A percentile compares a stretch with the other conserved stretches of the same genome.
phyloP scores from a whole-genome alignment of 2,888 invertebrate species.

The Anarsia innoxiella region DNA sequence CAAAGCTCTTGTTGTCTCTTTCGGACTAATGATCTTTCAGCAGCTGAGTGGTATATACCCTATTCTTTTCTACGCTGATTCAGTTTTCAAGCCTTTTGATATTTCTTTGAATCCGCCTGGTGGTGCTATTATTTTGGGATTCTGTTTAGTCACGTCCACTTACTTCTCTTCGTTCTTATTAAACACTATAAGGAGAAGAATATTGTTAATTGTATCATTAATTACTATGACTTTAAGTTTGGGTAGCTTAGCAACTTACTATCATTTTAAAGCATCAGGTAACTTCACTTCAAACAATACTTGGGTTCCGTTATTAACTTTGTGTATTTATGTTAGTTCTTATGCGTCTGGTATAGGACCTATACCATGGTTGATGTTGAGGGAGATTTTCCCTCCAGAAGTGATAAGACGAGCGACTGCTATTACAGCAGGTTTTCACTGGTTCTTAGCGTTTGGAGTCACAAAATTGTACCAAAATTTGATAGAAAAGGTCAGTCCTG shows the following conservation, averaged over 20 bases:
- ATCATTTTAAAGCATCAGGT: constrained; percentile 47
- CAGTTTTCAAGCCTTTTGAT: constrained; percentile 69
- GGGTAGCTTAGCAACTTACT: constrained; percentile 64
- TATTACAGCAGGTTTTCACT: constrained; percentile 80
- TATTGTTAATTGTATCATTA: constrained; percentile 77
- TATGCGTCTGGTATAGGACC: constrained; percentile 82
- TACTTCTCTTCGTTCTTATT: constrained; percentile 73
- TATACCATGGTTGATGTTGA: constrained; percentile 82
- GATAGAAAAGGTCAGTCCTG: constrained; percentile 66
- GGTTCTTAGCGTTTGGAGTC: constrained; percentile 80
- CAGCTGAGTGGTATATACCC: constrained; percentile 78
- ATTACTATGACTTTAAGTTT: constrained; percentile 72
- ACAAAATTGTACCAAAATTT: constrained; percentile 79
- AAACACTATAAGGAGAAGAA: constrained; percentile 76
- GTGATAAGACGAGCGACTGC: constrained; percentile 79
- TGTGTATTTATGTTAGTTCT: constrained; percentile 73
- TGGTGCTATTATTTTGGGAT: constrained; percentile 76
- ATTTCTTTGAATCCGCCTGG: constrained; percentile 49
- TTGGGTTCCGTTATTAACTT: constrained; percentile 75
- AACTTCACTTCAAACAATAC: constrained; percentile 29
- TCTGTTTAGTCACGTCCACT: constrained; percentile 74
- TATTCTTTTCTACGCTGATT: constrained; percentile 74
- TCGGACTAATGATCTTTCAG: constrained; percentile 80
- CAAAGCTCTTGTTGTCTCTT: constrained; percentile 65
- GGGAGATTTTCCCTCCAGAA: constrained; percentile 80